Evolutionary conservation across 2,797 vertebrate genomes (phyloP).

Genomic region (Oreonectes daqikongensis): DNA sequence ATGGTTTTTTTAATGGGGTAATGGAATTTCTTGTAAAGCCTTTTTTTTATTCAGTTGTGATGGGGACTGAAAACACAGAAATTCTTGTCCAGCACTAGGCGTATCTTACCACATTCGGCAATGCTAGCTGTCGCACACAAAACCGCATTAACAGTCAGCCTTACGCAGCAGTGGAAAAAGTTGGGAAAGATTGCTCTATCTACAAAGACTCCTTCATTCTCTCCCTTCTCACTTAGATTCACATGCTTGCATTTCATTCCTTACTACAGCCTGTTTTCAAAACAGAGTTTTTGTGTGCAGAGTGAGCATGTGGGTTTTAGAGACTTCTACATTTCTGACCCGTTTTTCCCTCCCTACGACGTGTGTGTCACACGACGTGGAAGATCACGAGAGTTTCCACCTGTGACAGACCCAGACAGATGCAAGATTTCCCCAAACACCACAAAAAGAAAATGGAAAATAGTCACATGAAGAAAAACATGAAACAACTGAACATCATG

Average conservation of each 20-base stretch:
- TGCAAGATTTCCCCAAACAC: slow-evolving; percentile 39
- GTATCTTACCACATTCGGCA: slow-evolving; percentile 49
- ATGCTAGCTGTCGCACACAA: slow-evolving; percentile 55
- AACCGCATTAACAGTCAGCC: slow-evolving; percentile 53
- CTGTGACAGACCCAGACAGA: slow-evolving; percentile 19
- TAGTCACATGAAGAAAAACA: neutral
- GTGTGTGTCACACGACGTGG: slow-evolving; percentile 8
- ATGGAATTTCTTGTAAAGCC: slow-evolving; percentile 48
- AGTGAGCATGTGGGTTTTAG: slow-evolving; percentile 17
- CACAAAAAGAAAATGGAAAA: neutral
- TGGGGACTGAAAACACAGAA: slow-evolving; percentile 58
- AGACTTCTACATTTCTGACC: slow-evolving; percentile 27
- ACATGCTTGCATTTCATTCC: slow-evolving; percentile 52
- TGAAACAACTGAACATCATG: neutral
- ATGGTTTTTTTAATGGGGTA: slow-evolving; percentile 45
- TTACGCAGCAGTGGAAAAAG: slow-evolving; percentile 44
- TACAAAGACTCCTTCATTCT: slow-evolving; percentile 60
- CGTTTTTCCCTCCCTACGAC: neutral
- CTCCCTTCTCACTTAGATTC: slow-evolving; percentile 37
- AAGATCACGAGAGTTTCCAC: slow-evolving; percentile 38
- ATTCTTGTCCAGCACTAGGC: slow-evolving; percentile 54
- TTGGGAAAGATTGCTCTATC: slow-evolving; percentile 46
- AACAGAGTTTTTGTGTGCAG: slow-evolving; percentile 42
- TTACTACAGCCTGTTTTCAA: slow-evolving; percentile 34
- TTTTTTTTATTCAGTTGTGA: slow-evolving; percentile 41